Evolutionary conservation across 2,797 vertebrate genomes (phyloP).

Genomic region (Vultur gryphus): DNA sequence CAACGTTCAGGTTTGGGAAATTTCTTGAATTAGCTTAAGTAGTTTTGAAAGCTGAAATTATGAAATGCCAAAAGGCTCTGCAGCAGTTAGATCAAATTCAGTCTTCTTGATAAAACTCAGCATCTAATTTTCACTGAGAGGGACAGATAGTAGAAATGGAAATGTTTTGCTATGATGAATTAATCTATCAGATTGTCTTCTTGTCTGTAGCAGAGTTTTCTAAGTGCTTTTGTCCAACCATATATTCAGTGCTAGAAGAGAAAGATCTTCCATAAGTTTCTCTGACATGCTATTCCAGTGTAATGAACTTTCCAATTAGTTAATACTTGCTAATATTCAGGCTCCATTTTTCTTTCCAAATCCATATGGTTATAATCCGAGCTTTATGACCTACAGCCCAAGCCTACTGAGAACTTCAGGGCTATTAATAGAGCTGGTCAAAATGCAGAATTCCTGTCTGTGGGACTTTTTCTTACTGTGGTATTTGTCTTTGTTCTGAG

Average conservation of each 20-base stretch:
- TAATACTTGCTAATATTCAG: not conserved
- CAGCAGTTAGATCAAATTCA: not conserved
- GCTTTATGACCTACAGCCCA: not conserved
- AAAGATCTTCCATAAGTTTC: not conserved
- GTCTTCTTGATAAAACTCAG: not conserved
- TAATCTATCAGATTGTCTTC: not conserved
- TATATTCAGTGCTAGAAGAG: not conserved
- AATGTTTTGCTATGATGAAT: not conserved
- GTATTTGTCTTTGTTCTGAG: not conserved
- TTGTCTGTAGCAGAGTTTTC: not conserved
- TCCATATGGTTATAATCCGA: not conserved
- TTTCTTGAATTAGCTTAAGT: not conserved
- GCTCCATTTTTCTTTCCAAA: constrained; percentile 9
- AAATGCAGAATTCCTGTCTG: not conserved
- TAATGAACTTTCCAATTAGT: constrained; percentile 12
- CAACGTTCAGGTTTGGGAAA: not conserved
- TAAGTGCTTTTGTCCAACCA: not conserved
- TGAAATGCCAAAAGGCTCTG: not conserved
- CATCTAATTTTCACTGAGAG: not conserved
- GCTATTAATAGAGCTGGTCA: not conserved
- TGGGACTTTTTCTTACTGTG: not conserved
- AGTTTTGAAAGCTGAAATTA: not conserved
- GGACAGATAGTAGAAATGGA: not conserved
- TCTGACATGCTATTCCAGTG: not conserved
- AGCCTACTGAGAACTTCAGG: not conserved